Percentiles rank a stretch among this genome's conserved stretches.
Conservation (phyloP, 35 echinoderm and acorn worm genomes). For the Anneissia japonica region DNA sequence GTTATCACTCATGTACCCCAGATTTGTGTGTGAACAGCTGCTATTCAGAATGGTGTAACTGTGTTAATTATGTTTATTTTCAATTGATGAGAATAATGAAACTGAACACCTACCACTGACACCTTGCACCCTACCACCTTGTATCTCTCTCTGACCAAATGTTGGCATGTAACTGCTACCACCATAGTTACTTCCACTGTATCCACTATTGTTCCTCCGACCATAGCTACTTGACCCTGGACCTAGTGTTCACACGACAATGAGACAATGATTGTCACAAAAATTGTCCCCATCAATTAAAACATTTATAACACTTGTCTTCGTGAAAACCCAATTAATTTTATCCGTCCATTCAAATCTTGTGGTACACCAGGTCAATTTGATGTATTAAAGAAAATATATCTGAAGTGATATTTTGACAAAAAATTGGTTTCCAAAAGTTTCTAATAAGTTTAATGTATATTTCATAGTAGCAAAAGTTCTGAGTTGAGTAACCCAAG, state of each 20-base stretch:
- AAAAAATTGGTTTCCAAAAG: not conserved
- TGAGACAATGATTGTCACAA: too few species aligned
- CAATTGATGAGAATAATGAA: not conserved
- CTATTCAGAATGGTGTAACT: too few species aligned
- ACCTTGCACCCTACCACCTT: constrained; percentile 8
- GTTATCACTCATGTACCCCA: too few species aligned
- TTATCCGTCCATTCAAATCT: too few species aligned
- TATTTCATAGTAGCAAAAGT: too few species aligned
- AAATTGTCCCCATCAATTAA: too few species aligned
- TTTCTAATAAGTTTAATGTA: too few species aligned
- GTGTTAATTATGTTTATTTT: not conserved
- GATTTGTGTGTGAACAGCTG: too few species aligned
- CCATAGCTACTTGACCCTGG: constrained; percentile 26
- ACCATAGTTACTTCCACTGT: constrained; percentile 14
- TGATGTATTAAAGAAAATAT: not conserved
- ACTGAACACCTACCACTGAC: constrained; percentile 25
- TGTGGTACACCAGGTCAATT: not conserved
- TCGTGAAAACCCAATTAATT: too few species aligned
- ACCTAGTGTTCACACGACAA: too few species aligned
- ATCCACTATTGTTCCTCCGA: constrained; percentile 36
- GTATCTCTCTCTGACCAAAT: constrained; percentile 50
- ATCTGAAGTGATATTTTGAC: not conserved
- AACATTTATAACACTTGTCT: too few species aligned
- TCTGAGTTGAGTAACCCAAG: too few species aligned
- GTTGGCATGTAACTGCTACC: constrained; percentile 62